phyloP scores from a whole-genome alignment of 2,888 invertebrate genomes.

The Meliscaeva auricollis region DNA sequence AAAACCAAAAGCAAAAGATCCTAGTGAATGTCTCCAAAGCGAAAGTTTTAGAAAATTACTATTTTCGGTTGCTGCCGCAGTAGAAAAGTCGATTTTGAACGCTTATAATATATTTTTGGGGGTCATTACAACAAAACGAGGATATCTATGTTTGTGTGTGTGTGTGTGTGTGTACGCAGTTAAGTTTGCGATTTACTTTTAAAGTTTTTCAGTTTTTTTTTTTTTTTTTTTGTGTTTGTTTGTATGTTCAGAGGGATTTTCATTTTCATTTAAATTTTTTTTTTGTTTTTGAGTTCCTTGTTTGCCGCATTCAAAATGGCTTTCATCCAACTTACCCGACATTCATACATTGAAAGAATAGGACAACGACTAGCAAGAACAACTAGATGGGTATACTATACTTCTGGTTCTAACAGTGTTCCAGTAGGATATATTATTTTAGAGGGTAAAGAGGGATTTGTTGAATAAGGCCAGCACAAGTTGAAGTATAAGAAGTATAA shows the following conservation, averaged over 20 bases:
- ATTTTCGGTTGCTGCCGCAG: constrained; percentile 55
- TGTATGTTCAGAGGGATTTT: constrained; percentile 1
- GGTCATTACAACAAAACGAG: constrained; percentile 57
- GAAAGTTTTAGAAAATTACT: constrained; percentile 53
- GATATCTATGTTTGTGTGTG: background rate
- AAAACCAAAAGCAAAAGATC: background rate
- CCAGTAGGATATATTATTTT: background rate
- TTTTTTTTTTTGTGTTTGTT: background rate
- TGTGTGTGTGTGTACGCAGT: constrained; percentile 19
- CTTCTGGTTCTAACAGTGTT: background rate
- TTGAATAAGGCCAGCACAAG: constrained; percentile 17
- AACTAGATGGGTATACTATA: too few relatives aligned
- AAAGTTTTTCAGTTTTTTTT: constrained; percentile 46
- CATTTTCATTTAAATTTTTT: background rate
- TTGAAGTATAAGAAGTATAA: background rate
- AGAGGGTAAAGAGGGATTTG: constrained; percentile 3
- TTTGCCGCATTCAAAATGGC: constrained; percentile 62
- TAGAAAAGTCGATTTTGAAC: constrained; percentile 64
- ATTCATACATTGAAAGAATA: background rate
- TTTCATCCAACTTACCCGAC: constrained; percentile 22
- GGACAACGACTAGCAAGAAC: background rate
- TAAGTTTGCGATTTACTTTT: constrained; percentile 61
- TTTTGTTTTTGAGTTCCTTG: background rate
- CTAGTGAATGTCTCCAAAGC: constrained; percentile 35
- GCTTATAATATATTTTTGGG: constrained; percentile 45